These are phyloP conservation scores for Parasteatoda lunata DNA, from an alignment of 2,888 invertebrate species.

Conservation along the genomic window DNA sequence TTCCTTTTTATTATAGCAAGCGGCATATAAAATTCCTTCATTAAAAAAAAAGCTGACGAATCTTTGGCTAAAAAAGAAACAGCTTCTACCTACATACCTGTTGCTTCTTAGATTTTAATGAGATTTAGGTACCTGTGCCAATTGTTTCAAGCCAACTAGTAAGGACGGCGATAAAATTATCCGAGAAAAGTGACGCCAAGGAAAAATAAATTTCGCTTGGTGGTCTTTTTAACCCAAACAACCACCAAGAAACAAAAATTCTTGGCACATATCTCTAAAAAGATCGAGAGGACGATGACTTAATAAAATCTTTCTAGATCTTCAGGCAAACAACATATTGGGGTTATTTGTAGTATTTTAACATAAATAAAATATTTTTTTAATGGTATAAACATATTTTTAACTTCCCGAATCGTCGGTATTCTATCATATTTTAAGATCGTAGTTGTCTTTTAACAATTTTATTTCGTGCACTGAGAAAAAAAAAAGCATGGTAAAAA, in stretches of 20 bases:
- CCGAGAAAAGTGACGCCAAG: background rate
- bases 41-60: no score
- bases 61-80: background rate
- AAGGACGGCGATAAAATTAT: background rate
- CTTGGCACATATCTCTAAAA: slow-evolving; percentile 15
- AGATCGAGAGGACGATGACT: slow-evolving; percentile 33
- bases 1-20: no score
- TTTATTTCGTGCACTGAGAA: no score
- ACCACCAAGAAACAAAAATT: slow-evolving; percentile 55
- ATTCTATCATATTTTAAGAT: no score
- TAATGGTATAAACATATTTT: no score
- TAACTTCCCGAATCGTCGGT: no score
- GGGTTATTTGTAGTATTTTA: no score
- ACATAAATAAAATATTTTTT: no score
- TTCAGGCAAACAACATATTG: no score
- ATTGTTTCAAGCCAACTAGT: background rate
- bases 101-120: slow-evolving; percentile 53
- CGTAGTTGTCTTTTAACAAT: no score
- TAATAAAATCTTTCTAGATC: background rate
- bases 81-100: slow-evolving; percentile 59
- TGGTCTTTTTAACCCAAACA: slow-evolving; percentile 49
- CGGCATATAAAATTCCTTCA: no score
- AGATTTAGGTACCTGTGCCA: slow-evolving; percentile 18
- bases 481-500: no score
- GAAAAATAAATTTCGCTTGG: slow-evolving; percentile 25